A percentile compares a stretch with the other conserved stretches of the same genome.
phyloP scores from a whole-genome alignment of 2,113 vertebrate genomes.

The Madoqua kirkii region DNA sequence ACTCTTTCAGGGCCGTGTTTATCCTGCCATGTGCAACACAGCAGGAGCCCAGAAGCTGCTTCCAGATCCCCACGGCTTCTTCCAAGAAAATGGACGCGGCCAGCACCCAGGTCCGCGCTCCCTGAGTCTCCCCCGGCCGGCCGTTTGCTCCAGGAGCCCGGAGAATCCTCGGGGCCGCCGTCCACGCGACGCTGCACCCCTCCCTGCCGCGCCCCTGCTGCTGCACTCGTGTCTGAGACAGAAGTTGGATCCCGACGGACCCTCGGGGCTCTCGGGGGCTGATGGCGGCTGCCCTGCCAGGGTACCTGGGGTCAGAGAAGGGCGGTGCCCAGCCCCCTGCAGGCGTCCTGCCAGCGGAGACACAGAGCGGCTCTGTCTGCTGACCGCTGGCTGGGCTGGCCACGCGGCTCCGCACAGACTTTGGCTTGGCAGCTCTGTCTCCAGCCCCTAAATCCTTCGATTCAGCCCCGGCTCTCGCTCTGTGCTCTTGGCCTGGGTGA shows the following conservation, averaged over 20 bases:
- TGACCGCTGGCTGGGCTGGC: neutral
- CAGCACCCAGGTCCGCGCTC: rapidly evolving
- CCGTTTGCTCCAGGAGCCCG: rapidly evolving
- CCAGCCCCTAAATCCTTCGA: neutral
- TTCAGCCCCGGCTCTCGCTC: neutral
- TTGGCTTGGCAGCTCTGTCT: slow-evolving; percentile 57
- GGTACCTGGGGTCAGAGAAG: neutral
- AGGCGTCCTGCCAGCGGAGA: slow-evolving; percentile 40
- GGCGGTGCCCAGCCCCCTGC: neutral
- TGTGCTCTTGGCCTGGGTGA: neutral
- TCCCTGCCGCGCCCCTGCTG: rapidly evolving
- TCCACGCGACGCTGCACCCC: rapidly evolving
- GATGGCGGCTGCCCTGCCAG: rapidly evolving
- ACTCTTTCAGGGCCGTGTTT: slow-evolving; percentile 43
- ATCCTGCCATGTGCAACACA: neutral
- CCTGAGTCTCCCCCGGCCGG: rapidly evolving
- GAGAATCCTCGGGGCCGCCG: rapidly evolving
- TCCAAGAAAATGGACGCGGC: slow-evolving; percentile 24
- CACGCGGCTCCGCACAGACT: neutral
- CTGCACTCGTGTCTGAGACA: rapidly evolving
- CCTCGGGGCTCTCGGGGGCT: rapidly evolving
- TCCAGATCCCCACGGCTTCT: slow-evolving; percentile 10
- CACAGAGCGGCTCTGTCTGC: slow-evolving; percentile 44
- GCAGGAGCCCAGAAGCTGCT: slow-evolving; percentile 17
- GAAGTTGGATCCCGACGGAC: rapidly evolving